Evolutionary conservation across 1,140 invertebrate genomes (phyloP), one percentile per base, ranked within the genome.

Genomic region (Sinella curviseta): DNA sequence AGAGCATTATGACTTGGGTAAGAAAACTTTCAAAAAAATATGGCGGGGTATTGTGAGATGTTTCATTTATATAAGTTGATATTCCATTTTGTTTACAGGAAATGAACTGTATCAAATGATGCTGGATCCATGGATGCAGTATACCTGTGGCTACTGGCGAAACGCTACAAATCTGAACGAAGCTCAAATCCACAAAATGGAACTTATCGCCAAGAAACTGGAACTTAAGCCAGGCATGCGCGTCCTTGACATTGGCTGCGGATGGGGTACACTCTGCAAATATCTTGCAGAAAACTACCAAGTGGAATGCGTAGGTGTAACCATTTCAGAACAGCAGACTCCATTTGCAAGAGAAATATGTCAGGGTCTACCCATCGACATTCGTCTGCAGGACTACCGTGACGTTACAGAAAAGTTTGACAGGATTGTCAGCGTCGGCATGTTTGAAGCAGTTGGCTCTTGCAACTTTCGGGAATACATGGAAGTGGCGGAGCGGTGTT

Each of bases 201-300:
- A 85, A 57, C 17, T 77, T 17, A 28, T 85, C 1, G 76, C 81
- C 48, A 82, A 84, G 20, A 82, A 77, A 55, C 76, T 86, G 0
- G 76, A 83, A 12, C 31, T 85, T 8, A 82, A 83, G 48, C 54
- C 83, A 1, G 77, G 74, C 4, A 84, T 84, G 74, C 78, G 84
- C 20, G 80, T 85, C 8, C 80, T 85, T 0, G 85, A 85, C 65
- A 83, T 85, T 48, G 85, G 85, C 24, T 70, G 83, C 74, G 85
- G 85, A n/a, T 85, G 84, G 84, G 85, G 85, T 35, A 76, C 77
- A 1, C n/a, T 79, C 1, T 31, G 73, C 30, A 35, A 31, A 39
- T 81, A 31, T 55, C 24, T 77, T 20, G 80, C 80, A 26, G 74
- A 79, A 60, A 39, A 77, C 3, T 79, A 79, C 35, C 33, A 31